Evolutionary conservation across 2,888 invertebrate species (phyloP).

Genomic region (Ectropis crepuscularia): DNA sequence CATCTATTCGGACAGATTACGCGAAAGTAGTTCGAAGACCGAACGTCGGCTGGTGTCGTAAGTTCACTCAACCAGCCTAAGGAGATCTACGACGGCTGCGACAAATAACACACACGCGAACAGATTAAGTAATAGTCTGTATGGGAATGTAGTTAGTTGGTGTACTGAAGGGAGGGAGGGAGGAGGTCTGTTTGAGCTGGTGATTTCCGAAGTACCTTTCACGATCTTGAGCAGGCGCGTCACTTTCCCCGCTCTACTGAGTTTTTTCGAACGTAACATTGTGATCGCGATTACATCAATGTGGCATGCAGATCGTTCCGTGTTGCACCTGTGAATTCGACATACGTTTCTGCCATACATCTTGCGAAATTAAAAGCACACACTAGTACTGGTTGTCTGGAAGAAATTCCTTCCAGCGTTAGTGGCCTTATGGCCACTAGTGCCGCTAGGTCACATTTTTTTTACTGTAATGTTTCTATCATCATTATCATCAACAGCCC

Average conservation of each 20-base stretch:
- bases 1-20: conserved; percentile 76
- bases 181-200: conserved; percentile 62
- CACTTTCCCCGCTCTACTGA: conserved; percentile 81
- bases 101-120: conserved; percentile 48
- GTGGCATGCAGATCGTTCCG: conserved; percentile 76
- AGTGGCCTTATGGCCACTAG: no score
- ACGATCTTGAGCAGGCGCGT: conserved; percentile 78
- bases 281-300: conserved; percentile 79
- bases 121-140: conserved; percentile 7
- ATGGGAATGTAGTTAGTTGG: conserved; percentile 31
- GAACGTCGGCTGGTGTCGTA: conserved; percentile 74
- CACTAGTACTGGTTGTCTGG: no score
- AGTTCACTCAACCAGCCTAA: conserved; percentile 64
- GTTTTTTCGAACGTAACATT: conserved; percentile 81
- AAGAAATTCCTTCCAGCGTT: no score
- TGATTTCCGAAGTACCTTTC: conserved; percentile 78
- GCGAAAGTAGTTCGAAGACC: conserved; percentile 84
- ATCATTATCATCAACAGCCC: no score
- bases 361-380: no score
- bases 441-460: no score
- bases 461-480: no score
- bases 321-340: conserved; percentile 68
- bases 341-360: no score
- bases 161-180: conserved; percentile 50
- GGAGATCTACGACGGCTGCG: conserved; percentile 63